phyloP scores from a whole-genome alignment of 1,140 invertebrate species.

The Xylocopa sonorina region DNA sequence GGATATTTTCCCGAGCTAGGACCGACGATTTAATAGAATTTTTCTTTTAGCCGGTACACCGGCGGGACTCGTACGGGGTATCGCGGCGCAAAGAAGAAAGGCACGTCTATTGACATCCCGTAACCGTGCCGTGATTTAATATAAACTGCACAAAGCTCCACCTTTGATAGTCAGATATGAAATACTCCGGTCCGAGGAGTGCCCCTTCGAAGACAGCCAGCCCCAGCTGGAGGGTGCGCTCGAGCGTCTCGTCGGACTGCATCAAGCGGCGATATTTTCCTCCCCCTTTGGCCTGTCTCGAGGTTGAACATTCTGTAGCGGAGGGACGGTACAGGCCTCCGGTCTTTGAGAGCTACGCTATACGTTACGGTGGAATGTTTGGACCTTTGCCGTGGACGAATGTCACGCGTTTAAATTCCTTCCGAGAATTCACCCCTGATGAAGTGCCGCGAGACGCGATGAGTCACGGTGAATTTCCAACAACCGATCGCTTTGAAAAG shows the following conservation, averaged over 20 bases:
- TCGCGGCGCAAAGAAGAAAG: background rate
- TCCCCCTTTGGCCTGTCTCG: conserved; percentile 6
- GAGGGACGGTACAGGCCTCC: conserved; percentile 29
- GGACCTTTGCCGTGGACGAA: conserved; percentile 29
- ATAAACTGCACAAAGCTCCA: conserved; percentile 75
- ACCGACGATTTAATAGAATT: conserved; percentile 19
- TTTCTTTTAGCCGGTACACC: background rate
- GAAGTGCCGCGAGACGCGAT: background rate
- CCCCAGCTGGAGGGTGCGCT: conserved; percentile 55
- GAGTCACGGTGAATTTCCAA: background rate
- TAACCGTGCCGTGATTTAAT: conserved; percentile 75
- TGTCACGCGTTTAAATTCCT: conserved; percentile 45
- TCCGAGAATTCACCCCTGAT: conserved; percentile 2
- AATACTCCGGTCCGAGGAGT: conserved; percentile 72
- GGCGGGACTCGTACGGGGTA: no score
- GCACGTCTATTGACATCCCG: conserved; percentile 72
- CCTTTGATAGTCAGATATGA: conserved; percentile 77
- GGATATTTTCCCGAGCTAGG: background rate
- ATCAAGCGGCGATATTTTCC: conserved; percentile 32
- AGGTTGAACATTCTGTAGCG: conserved; percentile 46
- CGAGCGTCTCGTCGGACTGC: conserved; percentile 49
- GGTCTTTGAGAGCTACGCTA: conserved; percentile 51
- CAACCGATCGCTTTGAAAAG: no score
- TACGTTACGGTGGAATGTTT: conserved; percentile 43
- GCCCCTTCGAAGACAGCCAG: conserved; percentile 54